Conservation (phyloP, 2,113 vertebrate species). For the Charadrius vociferus region DNA sequence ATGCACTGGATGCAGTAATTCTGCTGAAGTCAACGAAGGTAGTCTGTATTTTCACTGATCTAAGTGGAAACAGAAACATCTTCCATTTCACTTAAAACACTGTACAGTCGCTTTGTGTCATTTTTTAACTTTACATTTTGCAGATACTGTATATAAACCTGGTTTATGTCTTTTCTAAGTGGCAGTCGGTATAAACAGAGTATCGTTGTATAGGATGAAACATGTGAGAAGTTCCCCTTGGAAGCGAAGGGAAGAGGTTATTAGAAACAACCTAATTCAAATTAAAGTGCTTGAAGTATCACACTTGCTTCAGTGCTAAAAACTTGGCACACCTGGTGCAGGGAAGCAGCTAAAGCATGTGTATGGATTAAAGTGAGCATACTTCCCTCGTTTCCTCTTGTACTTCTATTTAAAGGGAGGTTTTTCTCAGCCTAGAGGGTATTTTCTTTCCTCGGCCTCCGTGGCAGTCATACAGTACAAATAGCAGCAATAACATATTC, state of each 20-base stretch:
- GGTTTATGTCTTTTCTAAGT: slow-evolving; percentile 1
- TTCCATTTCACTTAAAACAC: not conserved
- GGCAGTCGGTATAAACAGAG: slow-evolving; percentile 29
- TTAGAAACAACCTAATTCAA: not conserved
- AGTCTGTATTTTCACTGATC: not conserved
- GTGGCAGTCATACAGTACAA: not conserved
- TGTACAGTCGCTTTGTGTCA: not conserved
- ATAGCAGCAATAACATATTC: not conserved
- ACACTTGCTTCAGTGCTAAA: not conserved
- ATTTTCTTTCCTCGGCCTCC: not conserved
- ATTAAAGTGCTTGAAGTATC: slow-evolving; percentile 13
- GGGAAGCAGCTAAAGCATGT: not conserved
- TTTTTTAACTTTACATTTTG: slow-evolving; percentile 26
- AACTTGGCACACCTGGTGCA: not conserved
- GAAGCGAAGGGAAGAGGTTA: not conserved
- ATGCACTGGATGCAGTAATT: not conserved
- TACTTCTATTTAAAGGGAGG: not conserved
- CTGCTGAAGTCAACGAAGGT: not conserved
- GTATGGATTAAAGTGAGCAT: not conserved
- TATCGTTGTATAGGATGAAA: not conserved
- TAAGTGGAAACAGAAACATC: not conserved
- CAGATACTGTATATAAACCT: slow-evolving; percentile 28
- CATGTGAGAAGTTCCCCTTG: slow-evolving; percentile 47
- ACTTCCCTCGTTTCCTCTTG: not conserved
- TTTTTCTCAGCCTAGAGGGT: not conserved